Conservation (phyloP, 2,113 vertebrate species). For the Mystacornis crossleyi region DNA sequence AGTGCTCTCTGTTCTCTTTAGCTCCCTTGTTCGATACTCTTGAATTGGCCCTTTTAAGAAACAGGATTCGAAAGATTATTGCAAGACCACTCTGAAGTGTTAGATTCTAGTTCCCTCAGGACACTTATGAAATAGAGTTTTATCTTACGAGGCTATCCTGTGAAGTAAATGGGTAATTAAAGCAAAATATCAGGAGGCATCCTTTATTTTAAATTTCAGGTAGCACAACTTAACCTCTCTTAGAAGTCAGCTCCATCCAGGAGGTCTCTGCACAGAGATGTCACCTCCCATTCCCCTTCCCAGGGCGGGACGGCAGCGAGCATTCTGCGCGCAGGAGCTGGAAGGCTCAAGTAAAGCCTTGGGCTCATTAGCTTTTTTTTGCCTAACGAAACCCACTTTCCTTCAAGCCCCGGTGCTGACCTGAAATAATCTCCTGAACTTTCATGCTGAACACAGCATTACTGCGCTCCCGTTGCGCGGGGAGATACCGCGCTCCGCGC, state of each 20-base stretch:
- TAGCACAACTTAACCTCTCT: not conserved
- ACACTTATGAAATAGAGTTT: not conserved
- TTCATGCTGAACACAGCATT: not conserved
- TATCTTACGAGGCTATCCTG: not conserved
- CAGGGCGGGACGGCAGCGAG: not conserved
- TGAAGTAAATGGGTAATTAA: not conserved
- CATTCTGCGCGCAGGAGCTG: not conserved
- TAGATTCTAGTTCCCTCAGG: not conserved
- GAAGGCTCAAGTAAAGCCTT: not conserved
- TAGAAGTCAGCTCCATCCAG: not conserved
- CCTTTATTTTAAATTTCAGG: not conserved
- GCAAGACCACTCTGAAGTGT: not conserved
- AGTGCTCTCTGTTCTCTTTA: not conserved
- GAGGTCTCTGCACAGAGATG: not conserved
- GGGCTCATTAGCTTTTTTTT: not conserved
- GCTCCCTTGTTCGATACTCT: not conserved
- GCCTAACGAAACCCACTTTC: not conserved
- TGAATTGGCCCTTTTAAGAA: not conserved
- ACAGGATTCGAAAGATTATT: not conserved
- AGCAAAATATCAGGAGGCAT: not conserved
- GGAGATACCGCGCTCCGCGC: not conserved
- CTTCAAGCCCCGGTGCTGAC: not conserved
- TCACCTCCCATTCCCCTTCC: not conserved
- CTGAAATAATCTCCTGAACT: not conserved
- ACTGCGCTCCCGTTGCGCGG: not conserved